Base-by-base conservation (phyloP, 2,888 invertebrate species). In the Emesis furor region DNA sequence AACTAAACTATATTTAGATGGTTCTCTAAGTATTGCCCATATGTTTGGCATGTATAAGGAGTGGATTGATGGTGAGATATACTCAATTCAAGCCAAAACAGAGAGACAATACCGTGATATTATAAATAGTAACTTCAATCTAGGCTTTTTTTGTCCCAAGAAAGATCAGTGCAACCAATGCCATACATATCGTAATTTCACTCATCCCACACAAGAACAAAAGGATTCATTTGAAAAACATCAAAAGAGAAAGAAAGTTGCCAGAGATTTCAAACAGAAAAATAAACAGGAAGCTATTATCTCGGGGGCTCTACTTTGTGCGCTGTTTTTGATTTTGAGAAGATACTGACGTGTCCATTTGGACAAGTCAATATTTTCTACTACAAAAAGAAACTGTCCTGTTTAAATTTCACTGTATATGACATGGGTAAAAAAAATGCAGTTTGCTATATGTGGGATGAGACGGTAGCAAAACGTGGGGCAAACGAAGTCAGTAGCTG, bases 371-470 rank as follows among this genome's bases (percentile, higher is more conserved):
- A 12, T 3, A 1, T 51, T 51, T 51, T 51, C 51, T 51, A 51
- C 10, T 14, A 51, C 51, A 51, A 51, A 51, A 51, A 51, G 51
- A 55, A n/a, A 7, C 55, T 55, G 17, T 55, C n/a, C 6, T 55
- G 55, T 55, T 55, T 55, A n/a, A 51, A 51, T 51, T 51, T 51
- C 51, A 51, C 51, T 51, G 2, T 51, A 51, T 51, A 51, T 51
- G 10, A 55, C 17, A 55, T 76, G 37, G 67, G 59, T 32, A 39
- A 76, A 32, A 87, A 84, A 8, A 14, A 84, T 78, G 89, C 77
- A 6, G 72, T 76, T 75, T 91, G 90, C 73, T 90, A 86, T 73
- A 84, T 90, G 77, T 91, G 89, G 89, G 74, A 84, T 69, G 90
- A 91, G 76, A 76, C 76, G n/a, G 68, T 83, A 35, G 90, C 84